phyloP scores from a whole-genome alignment of 2,888 invertebrate species.

The Orthosia cruda region DNA sequence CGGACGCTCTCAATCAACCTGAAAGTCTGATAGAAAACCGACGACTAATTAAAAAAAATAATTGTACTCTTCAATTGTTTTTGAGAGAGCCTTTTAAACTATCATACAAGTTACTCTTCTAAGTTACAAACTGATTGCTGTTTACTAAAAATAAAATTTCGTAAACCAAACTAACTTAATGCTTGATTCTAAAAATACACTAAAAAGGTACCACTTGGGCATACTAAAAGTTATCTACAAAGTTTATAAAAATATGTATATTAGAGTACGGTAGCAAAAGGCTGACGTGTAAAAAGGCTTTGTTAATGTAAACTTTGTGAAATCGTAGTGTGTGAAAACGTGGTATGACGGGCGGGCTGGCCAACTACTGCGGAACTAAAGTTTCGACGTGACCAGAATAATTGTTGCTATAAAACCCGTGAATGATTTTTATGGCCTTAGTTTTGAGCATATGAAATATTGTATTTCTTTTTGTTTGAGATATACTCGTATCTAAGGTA shows the following conservation, averaged over 20 bases:
- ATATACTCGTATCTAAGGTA: too few species aligned
- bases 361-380: slow-evolving; percentile 47
- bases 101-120: not conserved
- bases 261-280: slow-evolving; percentile 28
- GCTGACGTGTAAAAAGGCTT: slow-evolving; percentile 53
- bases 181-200: slow-evolving; percentile 4
- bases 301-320: slow-evolving; percentile 43
- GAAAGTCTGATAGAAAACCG: too few species aligned
- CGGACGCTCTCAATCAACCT: too few species aligned
- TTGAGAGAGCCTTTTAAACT: not conserved
- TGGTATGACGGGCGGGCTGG: not conserved
- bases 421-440: slow-evolving; percentile 47
- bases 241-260: slow-evolving; percentile 52
- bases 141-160: slow-evolving; percentile 13
- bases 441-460: slow-evolving; percentile 1
- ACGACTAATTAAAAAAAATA: too few species aligned
- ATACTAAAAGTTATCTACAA: slow-evolving; percentile 48
- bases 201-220: slow-evolving; percentile 24
- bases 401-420: slow-evolving; percentile 19
- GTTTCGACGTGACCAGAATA: slow-evolving; percentile 45
- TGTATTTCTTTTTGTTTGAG: too few species aligned
- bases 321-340: slow-evolving; percentile 32
- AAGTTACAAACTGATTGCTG: not conserved
- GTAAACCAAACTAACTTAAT: slow-evolving; percentile 3
- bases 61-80: too few species aligned